phyloP scores from a whole-genome alignment of 2,888 invertebrate genomes.

The Polylopha cassiicola region DNA sequence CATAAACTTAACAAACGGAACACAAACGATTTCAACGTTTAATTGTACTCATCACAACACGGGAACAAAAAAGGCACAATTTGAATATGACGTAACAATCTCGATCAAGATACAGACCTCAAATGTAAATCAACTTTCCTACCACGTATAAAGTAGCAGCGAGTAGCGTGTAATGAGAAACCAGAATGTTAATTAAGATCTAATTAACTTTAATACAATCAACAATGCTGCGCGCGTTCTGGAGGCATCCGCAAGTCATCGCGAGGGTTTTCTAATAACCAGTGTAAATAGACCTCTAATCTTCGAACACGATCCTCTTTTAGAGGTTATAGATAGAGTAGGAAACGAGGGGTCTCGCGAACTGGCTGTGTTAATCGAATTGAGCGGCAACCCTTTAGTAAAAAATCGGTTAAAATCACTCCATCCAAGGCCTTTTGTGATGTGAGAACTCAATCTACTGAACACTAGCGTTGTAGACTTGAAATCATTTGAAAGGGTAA shows the following conservation, averaged over 20 bases:
- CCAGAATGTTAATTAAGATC: conserved; percentile 77
- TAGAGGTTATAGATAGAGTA: conserved; percentile 28
- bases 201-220: conserved; percentile 77
- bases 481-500: conserved; percentile 56
- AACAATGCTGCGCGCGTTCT: conserved; percentile 73
- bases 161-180: conserved; percentile 77
- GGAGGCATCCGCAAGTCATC: conserved; percentile 73
- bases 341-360: conserved; percentile 35
- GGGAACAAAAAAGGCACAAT: conserved; percentile 19
- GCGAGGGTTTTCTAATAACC: conserved; percentile 50
- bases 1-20: too few relatives aligned
- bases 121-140: conserved; percentile 67
- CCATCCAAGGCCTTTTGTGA: conserved; percentile 66
- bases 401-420: conserved; percentile 70
- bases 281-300: conserved; percentile 49
- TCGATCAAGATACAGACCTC: conserved; percentile 59
- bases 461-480: conserved; percentile 52
- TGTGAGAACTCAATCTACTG: conserved; percentile 75
- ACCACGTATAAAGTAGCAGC: conserved; percentile 64
- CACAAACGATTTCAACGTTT: too few relatives aligned
- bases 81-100: conserved; percentile 38
- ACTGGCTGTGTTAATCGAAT: conserved; percentile 67
- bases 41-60: conserved; percentile 18
- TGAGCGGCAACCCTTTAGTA: conserved; percentile 74
- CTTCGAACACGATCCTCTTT: conserved; percentile 34